Evolutionary conservation across 2,797 vertebrate species (phyloP).

Genomic region (Malurus splendens): DNA sequence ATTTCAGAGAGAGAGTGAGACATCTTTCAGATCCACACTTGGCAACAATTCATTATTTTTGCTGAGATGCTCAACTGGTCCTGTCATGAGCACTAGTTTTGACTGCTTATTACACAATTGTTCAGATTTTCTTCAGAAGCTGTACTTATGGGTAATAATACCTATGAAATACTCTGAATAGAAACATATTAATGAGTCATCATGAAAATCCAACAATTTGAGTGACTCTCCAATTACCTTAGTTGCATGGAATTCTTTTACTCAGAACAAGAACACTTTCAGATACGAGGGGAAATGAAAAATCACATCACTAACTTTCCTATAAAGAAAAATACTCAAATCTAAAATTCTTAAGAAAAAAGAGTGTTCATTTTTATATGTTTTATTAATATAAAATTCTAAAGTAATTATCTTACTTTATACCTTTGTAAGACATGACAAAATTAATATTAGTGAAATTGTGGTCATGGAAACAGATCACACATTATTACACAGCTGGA

Average conservation of each 20-base stretch:
- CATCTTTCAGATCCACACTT: neutral
- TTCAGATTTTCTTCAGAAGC: neutral
- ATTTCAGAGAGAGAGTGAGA: neutral
- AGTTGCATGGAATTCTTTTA: neutral
- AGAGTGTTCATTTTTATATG: neutral
- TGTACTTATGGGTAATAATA: neutral
- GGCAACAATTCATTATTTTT: neutral
- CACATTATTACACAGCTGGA: neutral
- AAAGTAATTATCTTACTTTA: neutral
- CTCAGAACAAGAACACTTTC: neutral
- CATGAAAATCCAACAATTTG: neutral
- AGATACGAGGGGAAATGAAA: neutral
- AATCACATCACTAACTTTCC: neutral
- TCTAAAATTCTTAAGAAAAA: neutral
- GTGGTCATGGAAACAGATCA: neutral
- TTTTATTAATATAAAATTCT: neutral
- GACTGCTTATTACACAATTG: neutral
- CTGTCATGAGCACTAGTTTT: neutral
- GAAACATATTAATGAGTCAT: neutral
- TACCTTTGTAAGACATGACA: neutral
- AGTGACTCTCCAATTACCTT: neutral
- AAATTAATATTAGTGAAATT: neutral
- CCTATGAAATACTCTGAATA: neutral
- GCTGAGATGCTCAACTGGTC: neutral
- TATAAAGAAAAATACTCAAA: neutral